These are phyloP conservation scores for Phortica okadai DNA, from an alignment of 2,888 invertebrate genomes.

Conservation along the genomic window DNA sequence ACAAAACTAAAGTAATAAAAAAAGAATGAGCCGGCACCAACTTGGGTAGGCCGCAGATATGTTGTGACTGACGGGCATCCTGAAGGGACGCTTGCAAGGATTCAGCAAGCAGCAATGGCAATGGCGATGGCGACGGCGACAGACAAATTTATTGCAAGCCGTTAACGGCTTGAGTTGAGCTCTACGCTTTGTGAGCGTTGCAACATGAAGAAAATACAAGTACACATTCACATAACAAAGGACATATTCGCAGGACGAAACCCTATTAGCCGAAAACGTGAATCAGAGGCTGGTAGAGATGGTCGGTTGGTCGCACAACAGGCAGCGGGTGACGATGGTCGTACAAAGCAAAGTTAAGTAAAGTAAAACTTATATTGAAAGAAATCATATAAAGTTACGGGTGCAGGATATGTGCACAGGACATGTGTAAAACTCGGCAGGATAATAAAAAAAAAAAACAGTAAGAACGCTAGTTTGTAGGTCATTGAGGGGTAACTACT, in stretches of 20 bases:
- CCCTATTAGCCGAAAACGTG: not conserved
- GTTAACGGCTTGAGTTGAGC: not conserved
- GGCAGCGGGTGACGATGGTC: not conserved
- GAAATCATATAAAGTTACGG: not conserved
- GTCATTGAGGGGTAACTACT: too few species aligned
- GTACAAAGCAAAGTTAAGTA: not conserved
- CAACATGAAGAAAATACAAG: not conserved
- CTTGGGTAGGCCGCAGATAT: too few species aligned
- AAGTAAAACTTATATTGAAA: not conserved
- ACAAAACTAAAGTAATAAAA: slow-evolving; percentile 32
- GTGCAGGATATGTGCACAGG: not conserved
- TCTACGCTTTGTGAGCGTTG: not conserved
- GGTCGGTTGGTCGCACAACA: not conserved
- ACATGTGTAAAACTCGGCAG: not conserved
- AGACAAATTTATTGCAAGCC: not conserved
- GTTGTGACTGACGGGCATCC: too few species aligned
- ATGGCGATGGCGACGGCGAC: not conserved
- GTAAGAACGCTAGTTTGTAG: too few species aligned
- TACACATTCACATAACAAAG: not conserved
- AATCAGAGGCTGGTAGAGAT: not conserved
- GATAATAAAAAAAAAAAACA: too few species aligned
- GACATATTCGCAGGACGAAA: not conserved
- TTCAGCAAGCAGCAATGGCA: not conserved
- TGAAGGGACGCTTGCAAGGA: slow-evolving; percentile 18
- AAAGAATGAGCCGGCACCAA: too few species aligned